Conservation (phyloP, 2,888 invertebrate species). For the Patella depressa region DNA sequence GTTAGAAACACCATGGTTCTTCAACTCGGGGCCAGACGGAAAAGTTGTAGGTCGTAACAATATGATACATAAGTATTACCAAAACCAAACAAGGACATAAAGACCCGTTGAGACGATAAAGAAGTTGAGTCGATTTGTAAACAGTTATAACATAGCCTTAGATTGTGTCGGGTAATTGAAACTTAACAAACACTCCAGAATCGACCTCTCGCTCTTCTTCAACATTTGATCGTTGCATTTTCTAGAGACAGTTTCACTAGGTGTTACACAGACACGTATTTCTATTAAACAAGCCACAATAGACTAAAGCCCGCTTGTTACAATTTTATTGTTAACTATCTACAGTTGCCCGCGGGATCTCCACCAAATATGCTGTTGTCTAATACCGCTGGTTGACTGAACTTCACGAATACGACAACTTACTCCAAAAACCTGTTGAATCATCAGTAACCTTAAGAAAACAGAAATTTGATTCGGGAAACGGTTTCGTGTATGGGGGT, state of each 20-base stretch:
- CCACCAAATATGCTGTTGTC: neutral
- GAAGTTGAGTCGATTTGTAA: too few relatives aligned
- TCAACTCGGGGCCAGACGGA: too few relatives aligned
- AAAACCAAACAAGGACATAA: too few relatives aligned
- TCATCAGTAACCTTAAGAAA: conserved; percentile 1
- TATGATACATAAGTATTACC: too few relatives aligned
- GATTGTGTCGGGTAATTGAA: too few relatives aligned
- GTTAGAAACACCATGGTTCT: too few relatives aligned
- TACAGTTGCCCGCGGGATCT: conserved; percentile 9
- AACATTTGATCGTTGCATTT: neutral
- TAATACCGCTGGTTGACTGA: neutral
- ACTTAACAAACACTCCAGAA: too few relatives aligned
- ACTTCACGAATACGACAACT: neutral
- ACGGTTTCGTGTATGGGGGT: neutral
- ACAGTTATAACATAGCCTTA: too few relatives aligned
- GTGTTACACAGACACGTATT: neutral
- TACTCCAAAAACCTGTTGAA: neutral
- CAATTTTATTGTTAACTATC: neutral
- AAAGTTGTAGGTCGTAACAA: too few relatives aligned
- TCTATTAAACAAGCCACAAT: conserved; percentile 7
- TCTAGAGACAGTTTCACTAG: neutral
- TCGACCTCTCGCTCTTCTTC: neutral
- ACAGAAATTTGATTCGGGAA: neutral
- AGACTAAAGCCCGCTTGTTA: neutral
- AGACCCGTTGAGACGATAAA: too few relatives aligned